Evolutionary conservation across 2,113 vertebrate genomes (phyloP).

Genomic region (Clupea harengus): DNA sequence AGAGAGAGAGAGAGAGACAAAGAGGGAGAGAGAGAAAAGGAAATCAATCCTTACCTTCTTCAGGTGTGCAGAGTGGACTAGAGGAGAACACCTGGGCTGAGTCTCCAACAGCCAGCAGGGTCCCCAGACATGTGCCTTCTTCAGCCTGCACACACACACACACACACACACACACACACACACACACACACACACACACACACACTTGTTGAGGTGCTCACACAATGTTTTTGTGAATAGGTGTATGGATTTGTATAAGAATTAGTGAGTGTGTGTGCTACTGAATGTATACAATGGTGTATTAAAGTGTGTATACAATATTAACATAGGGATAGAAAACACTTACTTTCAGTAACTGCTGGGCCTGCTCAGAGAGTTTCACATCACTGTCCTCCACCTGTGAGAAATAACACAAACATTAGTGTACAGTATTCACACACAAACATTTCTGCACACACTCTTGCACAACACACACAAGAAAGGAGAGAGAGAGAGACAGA

Average conservation of each 20-base stretch:
- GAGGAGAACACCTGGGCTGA: conserved; percentile 77
- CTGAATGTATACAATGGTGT: neutral
- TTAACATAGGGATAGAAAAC: too few relatives aligned
- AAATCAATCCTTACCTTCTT: conserved; percentile 77
- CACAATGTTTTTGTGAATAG: neutral
- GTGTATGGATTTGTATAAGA: neutral
- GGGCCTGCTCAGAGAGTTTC: conserved; percentile 84
- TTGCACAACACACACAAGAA: neutral
- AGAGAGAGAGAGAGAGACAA: neutral
- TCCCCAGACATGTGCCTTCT: conserved; percentile 80
- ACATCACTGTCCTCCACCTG: conserved; percentile 90
- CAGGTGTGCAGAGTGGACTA: conserved; percentile 74
- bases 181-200: neutral
- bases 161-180: conserved; percentile 30
- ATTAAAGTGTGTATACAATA: neutral
- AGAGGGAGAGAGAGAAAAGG: neutral
- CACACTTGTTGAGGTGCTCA: neutral
- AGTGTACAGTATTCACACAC: neutral
- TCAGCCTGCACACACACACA: conserved; percentile 57
- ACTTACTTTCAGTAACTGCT: conserved; percentile 74
- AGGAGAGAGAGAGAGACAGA: neutral
- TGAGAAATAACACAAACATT: neutral
- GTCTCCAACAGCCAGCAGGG: conserved; percentile 77
- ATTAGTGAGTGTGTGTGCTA: neutral
- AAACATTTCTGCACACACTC: neutral